phyloP scores from a whole-genome alignment of 2,113 vertebrate genomes.

The cattle (Bos taurus) region DNA sequence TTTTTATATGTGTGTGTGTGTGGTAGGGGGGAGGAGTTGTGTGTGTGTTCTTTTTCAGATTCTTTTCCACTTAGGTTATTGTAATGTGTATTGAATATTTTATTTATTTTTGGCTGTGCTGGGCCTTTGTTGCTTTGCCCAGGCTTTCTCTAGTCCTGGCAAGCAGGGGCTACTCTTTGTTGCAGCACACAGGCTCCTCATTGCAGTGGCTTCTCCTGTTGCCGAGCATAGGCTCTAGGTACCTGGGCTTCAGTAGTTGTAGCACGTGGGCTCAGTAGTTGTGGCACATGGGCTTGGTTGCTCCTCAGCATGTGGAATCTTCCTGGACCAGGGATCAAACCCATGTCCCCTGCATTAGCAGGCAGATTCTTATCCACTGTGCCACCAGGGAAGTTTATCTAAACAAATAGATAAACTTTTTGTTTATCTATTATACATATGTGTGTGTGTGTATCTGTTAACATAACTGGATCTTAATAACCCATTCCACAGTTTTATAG shows the following conservation, averaged over 20 bases:
- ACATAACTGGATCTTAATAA: not conserved
- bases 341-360: not conserved
- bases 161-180: not conserved
- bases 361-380: not conserved
- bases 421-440: not conserved
- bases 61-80: not conserved
- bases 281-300: not conserved
- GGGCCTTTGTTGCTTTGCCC: not conserved
- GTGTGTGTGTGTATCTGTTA: not conserved
- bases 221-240: not conserved
- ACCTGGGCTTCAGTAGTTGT: not conserved
- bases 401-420: not conserved
- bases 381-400: not conserved
- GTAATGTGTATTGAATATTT: not conserved
- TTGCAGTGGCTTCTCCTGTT: not conserved
- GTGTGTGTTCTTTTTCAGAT: not conserved
- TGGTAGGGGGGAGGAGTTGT: accelerated
- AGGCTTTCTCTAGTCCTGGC: not conserved
- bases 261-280: not conserved
- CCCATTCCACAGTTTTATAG: not conserved
- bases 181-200: not conserved
- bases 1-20: not conserved
- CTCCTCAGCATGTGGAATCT: not conserved
- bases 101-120: not conserved
- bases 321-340: not conserved